These are phyloP conservation scores for Climacteris rufus DNA, from an alignment of 2,113 vertebrate genomes.

Conservation along the genomic window DNA sequence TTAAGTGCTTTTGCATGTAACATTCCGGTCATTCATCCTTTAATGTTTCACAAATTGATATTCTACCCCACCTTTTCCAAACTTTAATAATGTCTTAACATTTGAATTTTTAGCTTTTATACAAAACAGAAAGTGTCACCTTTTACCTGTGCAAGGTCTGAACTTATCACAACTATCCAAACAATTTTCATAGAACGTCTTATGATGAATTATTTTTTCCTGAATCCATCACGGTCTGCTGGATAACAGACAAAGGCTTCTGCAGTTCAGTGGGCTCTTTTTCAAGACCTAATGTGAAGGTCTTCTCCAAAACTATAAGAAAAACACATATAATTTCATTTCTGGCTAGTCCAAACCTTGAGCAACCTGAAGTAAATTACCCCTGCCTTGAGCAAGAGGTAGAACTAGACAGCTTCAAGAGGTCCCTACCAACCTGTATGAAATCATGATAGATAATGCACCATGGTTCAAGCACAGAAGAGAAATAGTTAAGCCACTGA, in stretches of 20 bases:
- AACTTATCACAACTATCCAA: not conserved
- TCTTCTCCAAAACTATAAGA: not conserved
- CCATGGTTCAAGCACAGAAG: not conserved
- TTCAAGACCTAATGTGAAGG: not conserved
- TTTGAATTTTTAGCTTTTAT: not conserved
- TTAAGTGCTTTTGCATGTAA: not conserved
- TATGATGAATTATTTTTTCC: not conserved
- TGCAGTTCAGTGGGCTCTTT: not conserved
- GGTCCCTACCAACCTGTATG: not conserved
- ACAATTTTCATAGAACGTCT: not conserved
- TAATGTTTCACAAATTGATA: not conserved
- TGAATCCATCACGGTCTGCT: not conserved
- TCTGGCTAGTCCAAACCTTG: not conserved
- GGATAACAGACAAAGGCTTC: not conserved
- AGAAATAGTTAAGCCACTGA: not conserved
- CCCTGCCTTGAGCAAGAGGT: not conserved
- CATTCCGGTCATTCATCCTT: not conserved
- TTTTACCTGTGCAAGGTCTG: not conserved
- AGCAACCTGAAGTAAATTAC: not conserved
- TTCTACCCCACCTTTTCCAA: not conserved
- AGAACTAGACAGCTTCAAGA: not conserved
- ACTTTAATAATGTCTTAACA: not conserved
- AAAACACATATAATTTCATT: not conserved
- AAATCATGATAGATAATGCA: not conserved
- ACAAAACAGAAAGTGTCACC: not conserved